Evolutionary conservation across 37 sponge, comb jelly and placozoan species (phyloP).

Genomic region (Theonella swinhoei): DNA sequence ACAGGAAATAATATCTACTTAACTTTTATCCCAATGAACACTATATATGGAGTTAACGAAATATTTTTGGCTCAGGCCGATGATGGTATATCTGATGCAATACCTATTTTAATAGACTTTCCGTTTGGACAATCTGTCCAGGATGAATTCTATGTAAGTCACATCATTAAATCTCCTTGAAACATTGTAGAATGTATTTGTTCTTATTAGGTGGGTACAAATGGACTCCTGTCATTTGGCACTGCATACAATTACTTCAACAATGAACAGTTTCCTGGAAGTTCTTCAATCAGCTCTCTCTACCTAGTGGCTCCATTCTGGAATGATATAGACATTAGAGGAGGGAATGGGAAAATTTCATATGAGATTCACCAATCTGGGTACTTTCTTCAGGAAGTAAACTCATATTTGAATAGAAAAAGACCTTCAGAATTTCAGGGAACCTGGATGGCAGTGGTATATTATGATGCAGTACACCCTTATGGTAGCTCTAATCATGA

Average conservation of each 20-base stretch:
- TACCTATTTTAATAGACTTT: background rate
- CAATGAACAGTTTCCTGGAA: background rate
- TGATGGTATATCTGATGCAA: slow-evolving; percentile 5
- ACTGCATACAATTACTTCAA: background rate
- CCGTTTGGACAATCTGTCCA: slow-evolving; percentile 26
- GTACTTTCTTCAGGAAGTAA: slow-evolving; percentile 1
- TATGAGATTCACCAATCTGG: slow-evolving; percentile 31
- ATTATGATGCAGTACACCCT: background rate
- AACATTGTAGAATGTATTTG: background rate
- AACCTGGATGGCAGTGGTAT: slow-evolving; percentile 4
- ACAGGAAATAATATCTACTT: background rate
- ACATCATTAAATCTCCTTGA: background rate
- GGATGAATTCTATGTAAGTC: slow-evolving; percentile 12
- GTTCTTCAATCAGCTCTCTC: too few relatives aligned
- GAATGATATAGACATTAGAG: slow-evolving; percentile 48
- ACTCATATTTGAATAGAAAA: slow-evolving; percentile 19
- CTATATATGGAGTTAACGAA: slow-evolving; percentile 1
- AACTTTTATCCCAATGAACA: slow-evolving; percentile 1
- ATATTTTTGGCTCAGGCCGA: background rate
- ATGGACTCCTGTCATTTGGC: slow-evolving; percentile 22
- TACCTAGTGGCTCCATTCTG: slow-evolving; percentile 65
- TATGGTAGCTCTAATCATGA: background rate
- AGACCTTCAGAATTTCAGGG: slow-evolving; percentile 9
- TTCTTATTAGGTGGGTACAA: slow-evolving; percentile 3
- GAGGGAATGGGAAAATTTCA: slow-evolving; percentile 32